phyloP scores from a whole-genome alignment of 1,140 invertebrate genomes.

The Drosophila bocki region DNA sequence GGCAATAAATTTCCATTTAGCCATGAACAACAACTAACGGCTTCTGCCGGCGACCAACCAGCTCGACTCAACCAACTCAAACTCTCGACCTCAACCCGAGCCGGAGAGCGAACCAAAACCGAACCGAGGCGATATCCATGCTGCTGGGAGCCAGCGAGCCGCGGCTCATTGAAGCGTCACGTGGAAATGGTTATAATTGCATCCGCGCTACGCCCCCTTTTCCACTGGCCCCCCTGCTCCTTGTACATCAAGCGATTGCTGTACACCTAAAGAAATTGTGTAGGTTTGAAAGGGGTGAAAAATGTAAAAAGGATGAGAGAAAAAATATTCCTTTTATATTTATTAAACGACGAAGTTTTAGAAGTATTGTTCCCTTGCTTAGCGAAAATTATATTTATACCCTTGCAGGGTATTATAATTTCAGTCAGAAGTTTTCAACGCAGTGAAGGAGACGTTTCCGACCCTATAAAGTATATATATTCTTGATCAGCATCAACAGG shows the following conservation, averaged over 20 bases:
- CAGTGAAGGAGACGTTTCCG: no score
- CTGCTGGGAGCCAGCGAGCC: constrained; percentile 11
- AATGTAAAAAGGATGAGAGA: background rate
- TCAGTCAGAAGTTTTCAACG: no score
- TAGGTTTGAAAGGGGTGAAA: background rate
- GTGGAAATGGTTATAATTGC: constrained; percentile 82
- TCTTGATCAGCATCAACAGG: no score
- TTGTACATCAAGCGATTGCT: background rate
- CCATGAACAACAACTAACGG: constrained; percentile 60
- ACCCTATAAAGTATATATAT: no score
- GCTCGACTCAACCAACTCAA: constrained; percentile 35
- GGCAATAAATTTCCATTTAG: constrained; percentile 83
- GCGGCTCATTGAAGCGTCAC: constrained; percentile 77
- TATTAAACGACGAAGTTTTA: no score
- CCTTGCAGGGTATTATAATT: no score
- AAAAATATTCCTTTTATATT: no score
- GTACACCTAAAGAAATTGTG: background rate
- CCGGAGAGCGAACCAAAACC: constrained; percentile 4
- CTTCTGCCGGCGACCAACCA: constrained; percentile 43
- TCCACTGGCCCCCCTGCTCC: background rate
- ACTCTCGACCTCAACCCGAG: constrained; percentile 20
- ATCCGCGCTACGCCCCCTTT: constrained; percentile 61
- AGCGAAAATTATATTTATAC: background rate
- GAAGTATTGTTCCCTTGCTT: background rate
- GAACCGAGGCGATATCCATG: constrained; percentile 28